Percentiles rank a stretch among this genome's conserved stretches.
phyloP scores from a whole-genome alignment of 2,113 vertebrate species.

The Pithys albifrons region DNA sequence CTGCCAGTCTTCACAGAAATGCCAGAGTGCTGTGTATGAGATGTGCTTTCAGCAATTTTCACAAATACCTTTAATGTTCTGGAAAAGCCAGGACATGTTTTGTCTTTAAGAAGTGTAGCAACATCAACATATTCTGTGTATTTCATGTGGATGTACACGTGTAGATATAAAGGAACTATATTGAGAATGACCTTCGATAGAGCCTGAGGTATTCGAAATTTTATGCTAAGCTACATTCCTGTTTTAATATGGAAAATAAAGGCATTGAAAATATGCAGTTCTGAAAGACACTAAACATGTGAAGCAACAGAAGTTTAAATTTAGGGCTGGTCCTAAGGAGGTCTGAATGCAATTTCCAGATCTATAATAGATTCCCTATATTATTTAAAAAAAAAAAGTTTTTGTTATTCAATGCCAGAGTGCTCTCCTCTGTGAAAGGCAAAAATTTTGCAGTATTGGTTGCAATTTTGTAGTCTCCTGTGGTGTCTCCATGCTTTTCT shows the following conservation, averaged over 20 bases:
- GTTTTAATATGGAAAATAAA: not conserved
- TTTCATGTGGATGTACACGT: not conserved
- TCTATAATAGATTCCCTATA: not conserved
- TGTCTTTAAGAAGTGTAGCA: not conserved
- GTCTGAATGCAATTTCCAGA: not conserved
- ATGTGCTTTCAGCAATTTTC: not conserved
- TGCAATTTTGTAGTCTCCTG: not conserved
- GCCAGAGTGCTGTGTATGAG: not conserved
- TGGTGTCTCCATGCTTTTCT: not conserved
- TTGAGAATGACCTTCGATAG: not conserved
- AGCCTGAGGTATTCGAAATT: accelerated
- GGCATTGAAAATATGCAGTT: not conserved
- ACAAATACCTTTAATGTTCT: not conserved
- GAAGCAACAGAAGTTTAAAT: not conserved
- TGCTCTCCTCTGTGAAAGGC: not conserved
- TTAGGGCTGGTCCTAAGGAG: not conserved
- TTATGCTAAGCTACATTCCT: not conserved
- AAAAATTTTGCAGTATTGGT: not conserved
- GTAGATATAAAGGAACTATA: not conserved
- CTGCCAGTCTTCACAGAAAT: not conserved
- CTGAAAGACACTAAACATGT: not conserved
- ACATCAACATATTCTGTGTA: not conserved
- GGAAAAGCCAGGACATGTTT: not conserved
- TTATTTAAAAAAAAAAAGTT: not conserved
- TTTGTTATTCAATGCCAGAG: not conserved